These are phyloP conservation scores for Elymnias hypermnestra DNA, from an alignment of 1,140 invertebrate genomes.

Conservation along the genomic window DNA sequence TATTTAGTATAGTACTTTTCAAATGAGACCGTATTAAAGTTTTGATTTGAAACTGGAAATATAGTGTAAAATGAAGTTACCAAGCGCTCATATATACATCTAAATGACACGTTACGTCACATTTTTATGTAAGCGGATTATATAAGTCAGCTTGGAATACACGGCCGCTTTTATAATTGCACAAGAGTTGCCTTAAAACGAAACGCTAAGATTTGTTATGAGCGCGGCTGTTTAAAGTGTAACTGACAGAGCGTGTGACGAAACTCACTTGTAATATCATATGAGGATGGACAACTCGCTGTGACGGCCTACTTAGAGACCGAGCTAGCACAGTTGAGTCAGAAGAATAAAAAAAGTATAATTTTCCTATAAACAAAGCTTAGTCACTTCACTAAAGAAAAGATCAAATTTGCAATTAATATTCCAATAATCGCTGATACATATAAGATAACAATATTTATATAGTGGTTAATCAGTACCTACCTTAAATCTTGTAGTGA, in stretches of 20 bases:
- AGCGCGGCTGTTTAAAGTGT: constrained; percentile 12
- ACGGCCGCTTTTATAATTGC: constrained; percentile 39
- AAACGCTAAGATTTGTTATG: constrained; percentile 15
- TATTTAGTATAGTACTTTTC: too few species aligned
- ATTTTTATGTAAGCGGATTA: constrained; percentile 61
- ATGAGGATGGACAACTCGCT: constrained; percentile 14
- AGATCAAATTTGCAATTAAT: constrained; percentile 15
- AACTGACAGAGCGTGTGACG: constrained; percentile 18
- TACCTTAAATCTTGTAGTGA: constrained; percentile 10
- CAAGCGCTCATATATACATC: constrained; percentile 42
- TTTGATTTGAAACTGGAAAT: too few species aligned
- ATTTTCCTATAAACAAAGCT: constrained; percentile 14
- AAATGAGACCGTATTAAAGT: too few species aligned
- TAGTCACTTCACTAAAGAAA: constrained; percentile 22
- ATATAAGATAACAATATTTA: constrained; percentile 19
- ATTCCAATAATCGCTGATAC: constrained; percentile 10
- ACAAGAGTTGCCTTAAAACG: constrained; percentile 25
- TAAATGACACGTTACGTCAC: constrained; percentile 41
- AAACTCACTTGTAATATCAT: constrained; percentile 24
- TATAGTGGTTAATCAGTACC: neutral
- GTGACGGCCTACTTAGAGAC: constrained; percentile 21
- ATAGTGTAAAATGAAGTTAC: too few species aligned
- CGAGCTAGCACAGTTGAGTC: too few species aligned
- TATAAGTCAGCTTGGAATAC: constrained; percentile 46
- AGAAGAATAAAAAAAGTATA: too few species aligned